Percentiles rank a stretch among this genome's conserved stretches.
phyloP scores from a whole-genome alignment of 1,140 invertebrate genomes.

The Pantala flavescens region DNA sequence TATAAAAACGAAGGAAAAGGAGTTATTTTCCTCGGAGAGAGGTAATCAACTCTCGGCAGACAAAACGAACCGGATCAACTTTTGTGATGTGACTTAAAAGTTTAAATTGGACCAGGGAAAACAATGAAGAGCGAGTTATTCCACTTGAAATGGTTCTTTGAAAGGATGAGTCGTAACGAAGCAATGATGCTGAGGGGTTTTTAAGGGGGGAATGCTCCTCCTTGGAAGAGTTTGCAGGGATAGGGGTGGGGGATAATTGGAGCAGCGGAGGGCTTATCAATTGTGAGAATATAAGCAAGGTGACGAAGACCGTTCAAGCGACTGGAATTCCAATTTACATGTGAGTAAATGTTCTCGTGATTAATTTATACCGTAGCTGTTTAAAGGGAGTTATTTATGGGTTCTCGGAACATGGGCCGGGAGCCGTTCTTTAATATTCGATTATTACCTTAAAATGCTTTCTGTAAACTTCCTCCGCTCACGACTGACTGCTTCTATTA shows the following conservation, averaged over 20 bases:
- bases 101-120: conserved; percentile 2
- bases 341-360: too few relatives aligned
- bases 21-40: not conserved
- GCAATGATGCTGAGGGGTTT: not conserved
- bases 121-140: conserved; percentile 5
- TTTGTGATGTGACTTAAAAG: conserved; percentile 3
- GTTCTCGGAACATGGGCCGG: too few relatives aligned
- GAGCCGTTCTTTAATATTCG: too few relatives aligned
- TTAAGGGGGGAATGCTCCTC: not conserved
- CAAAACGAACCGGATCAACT: conserved; percentile 1
- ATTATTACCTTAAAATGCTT: too few relatives aligned
- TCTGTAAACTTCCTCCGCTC: too few relatives aligned
- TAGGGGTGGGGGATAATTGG: not conserved
- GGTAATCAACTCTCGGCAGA: conserved; percentile 4
- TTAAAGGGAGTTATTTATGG: too few relatives aligned
- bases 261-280: not conserved
- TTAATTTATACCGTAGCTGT: too few relatives aligned
- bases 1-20: not conserved
- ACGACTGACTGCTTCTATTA: too few relatives aligned
- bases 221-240: not conserved
- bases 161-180: not conserved
- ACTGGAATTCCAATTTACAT: too few relatives aligned
- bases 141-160: not conserved
- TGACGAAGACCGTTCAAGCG: too few relatives aligned
- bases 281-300: not conserved